Evolutionary conservation across 2,888 invertebrate genomes (phyloP), one percentile per base, ranked within the genome.

Genomic region (Pseudolycoriella hygida): DNA sequence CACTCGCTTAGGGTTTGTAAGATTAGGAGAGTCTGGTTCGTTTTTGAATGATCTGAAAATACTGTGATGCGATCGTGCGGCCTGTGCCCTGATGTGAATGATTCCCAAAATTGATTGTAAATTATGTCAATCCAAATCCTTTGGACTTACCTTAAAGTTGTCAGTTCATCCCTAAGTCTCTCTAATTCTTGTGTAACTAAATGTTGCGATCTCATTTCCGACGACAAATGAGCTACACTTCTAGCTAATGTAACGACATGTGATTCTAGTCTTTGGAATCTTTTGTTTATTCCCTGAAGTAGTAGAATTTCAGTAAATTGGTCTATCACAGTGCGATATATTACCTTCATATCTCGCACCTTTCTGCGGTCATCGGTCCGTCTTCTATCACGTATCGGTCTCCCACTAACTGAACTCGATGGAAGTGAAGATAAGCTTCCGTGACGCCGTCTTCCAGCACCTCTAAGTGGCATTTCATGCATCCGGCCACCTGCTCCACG

Each of bases 121-220:
- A 6, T 19, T 30, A 30, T 10, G 30, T 30, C 6, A 30, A 10
- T 30, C 30, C 11, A 30, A 10, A 30, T 41, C 19, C 17, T n/a
- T n/a, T n/a, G n/a, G n/a, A 38, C n/a, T 38, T 50, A 53, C 52
- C 53, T 49, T 34, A 52, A 48, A 2, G 67, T 78, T 0, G 81
- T 74, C 45, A 90, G 76, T 67, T 90, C 89, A 3, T 81, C 79
- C 42, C 87, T 68, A 53, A 90, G 80, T 60, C 76, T 78, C 64
- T 90, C 89, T 74, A 92, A 79, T 68, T 90, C 89, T 69, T 86
- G 84, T 62, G 85, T 82, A 69, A 89, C 80, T 48, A 86, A 70
- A 60, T 87, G 88, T 58, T 90, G 88, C 1, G 87, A 85, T 49
- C 88, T 67, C 82, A 90, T 85, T 68, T 92, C 90, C 3, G 86